Percentiles rank a stretch among this genome's conserved stretches.
These are phyloP conservation scores for Hippasteria phrygiana DNA, from an alignment of 53 echinoderm and acorn worm genomes.

Conservation along the genomic window DNA sequence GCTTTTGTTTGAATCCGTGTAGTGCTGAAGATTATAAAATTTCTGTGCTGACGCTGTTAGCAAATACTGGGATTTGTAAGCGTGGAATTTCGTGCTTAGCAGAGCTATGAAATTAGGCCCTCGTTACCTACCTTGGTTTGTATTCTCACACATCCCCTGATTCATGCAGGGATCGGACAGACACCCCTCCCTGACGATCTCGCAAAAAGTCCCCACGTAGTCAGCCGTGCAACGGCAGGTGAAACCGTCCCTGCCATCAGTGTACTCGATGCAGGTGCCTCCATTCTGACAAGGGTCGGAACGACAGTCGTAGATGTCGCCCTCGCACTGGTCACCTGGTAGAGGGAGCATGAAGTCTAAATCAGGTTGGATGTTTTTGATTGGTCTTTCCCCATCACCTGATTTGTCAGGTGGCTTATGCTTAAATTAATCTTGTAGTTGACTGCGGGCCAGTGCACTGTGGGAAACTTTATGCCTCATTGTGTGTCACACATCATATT, in stretches of 20 bases:
- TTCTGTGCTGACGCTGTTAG: too few species aligned
- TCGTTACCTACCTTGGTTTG: constrained; percentile 69
- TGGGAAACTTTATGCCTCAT: too few species aligned
- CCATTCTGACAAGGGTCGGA: constrained; percentile 90
- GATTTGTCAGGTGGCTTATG: neutral
- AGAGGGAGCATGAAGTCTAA: neutral
- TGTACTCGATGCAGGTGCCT: constrained; percentile 89
- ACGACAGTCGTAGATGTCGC: constrained; percentile 96
- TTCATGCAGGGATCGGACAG: constrained; percentile 90
- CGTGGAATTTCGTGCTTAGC: too few species aligned
- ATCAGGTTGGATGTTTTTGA: too few species aligned
- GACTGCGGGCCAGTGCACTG: neutral
- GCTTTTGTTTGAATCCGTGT: too few species aligned
- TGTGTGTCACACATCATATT: too few species aligned
- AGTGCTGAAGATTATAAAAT: too few species aligned
- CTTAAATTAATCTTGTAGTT: neutral
- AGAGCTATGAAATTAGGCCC: too few species aligned
- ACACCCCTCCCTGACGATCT: constrained; percentile 79
- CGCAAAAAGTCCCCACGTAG: constrained; percentile 83
- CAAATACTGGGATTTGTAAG: too few species aligned
- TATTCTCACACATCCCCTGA: constrained; percentile 80
- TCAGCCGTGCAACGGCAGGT: constrained; percentile 80
- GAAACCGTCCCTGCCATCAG: constrained; percentile 88
- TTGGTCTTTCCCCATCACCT: neutral
- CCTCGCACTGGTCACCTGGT: constrained; percentile 93